Percentiles rank a stretch among this genome's conserved stretches.
phyloP scores from a whole-genome alignment of 2,113 vertebrate species.

The Polypterus senegalus region DNA sequence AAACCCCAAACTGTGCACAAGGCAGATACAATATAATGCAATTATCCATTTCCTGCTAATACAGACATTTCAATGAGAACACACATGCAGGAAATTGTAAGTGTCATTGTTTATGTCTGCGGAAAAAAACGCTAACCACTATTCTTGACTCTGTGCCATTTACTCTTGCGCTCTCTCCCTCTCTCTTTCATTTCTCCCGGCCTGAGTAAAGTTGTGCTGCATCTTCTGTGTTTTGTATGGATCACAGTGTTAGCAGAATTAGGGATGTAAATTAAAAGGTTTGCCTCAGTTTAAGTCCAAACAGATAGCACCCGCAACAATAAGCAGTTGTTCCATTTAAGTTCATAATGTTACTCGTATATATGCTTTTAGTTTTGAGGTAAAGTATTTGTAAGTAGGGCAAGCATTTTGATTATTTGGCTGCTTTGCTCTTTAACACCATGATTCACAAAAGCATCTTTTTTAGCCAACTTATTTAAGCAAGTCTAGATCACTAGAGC shows the following conservation, averaged over 20 bases:
- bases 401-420: too few species aligned
- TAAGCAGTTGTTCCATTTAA: too few species aligned
- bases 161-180: neutral
- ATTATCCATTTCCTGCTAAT: constrained; percentile 22
- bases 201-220: constrained; percentile 1
- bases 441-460: too few species aligned
- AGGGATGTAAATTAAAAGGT: neutral
- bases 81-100: constrained; percentile 43
- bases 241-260: constrained; percentile 9
- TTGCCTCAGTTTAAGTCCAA: too few species aligned
- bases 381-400: too few species aligned
- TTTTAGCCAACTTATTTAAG: too few species aligned
- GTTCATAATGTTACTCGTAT: too few species aligned
- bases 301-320: too few species aligned
- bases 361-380: too few species aligned
- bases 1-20: constrained; percentile 19
- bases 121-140: constrained; percentile 38
- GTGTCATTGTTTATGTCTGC: constrained; percentile 54
- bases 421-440: too few species aligned
- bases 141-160: constrained; percentile 31
- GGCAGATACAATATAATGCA: constrained; percentile 28
- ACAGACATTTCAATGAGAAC: constrained; percentile 21
- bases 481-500: too few species aligned
- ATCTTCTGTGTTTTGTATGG: constrained; percentile 12
- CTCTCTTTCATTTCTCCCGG: neutral